These are phyloP conservation scores for Bellardia bayeri DNA, from an alignment of 2,888 invertebrate species.

Conservation along the genomic window DNA sequence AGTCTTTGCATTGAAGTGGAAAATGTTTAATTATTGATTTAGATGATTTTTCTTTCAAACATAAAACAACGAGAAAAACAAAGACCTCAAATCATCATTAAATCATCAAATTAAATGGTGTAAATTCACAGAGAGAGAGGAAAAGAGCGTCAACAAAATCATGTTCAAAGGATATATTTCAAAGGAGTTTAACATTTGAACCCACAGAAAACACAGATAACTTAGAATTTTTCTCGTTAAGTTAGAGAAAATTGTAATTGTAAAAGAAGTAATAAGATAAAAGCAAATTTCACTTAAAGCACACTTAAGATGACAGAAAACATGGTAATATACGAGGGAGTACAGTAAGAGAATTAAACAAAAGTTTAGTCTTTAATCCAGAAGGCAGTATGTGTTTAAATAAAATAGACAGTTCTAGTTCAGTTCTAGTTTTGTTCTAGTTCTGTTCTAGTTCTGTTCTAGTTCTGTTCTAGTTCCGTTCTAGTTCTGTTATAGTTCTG, in stretches of 20 bases:
- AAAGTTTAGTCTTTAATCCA: background rate
- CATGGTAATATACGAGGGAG: background rate
- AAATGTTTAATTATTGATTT: conserved; percentile 63
- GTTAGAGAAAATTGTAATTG: conserved; percentile 45
- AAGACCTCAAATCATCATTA: conserved; percentile 13
- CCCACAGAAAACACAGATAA: conserved; percentile 17
- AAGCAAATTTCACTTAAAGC: conserved; percentile 59
- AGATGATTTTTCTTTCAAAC: conserved; percentile 1
- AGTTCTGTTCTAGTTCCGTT: too few species aligned
- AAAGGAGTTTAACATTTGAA: conserved; percentile 22
- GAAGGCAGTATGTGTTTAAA: too few species aligned
- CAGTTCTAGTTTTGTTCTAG: too few species aligned
- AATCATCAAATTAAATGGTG: conserved; percentile 23
- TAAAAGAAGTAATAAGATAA: conserved; percentile 42
- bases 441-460: too few species aligned
- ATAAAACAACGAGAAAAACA: background rate
- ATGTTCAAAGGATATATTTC: conserved; percentile 19
- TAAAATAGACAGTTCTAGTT: too few species aligned
- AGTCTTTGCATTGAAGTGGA: conserved; percentile 19
- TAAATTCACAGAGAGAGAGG: background rate
- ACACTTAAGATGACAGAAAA: conserved; percentile 37
- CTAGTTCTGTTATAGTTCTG: too few species aligned
- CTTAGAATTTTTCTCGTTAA: conserved; percentile 18
- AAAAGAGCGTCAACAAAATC: background rate
- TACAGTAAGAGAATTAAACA: background rate